Evolutionary conservation across 2,797 vertebrate genomes (phyloP), one percentile per base, ranked within the genome.

Genomic region (Amazona ochrocephala): DNA sequence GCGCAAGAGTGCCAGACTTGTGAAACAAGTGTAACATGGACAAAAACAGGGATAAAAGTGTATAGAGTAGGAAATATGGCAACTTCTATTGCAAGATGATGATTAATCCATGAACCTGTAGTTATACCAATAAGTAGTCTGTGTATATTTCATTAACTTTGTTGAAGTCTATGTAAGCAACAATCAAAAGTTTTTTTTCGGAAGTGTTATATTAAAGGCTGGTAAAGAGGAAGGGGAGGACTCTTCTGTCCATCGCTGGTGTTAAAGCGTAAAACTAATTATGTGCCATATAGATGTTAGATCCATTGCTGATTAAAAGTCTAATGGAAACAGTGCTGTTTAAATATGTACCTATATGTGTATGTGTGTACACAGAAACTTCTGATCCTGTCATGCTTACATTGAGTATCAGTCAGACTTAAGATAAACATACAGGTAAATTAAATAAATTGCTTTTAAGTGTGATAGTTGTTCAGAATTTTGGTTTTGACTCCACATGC

Each of bases 321-420:
- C 14, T 77, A 8, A 60, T 47, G 53, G 34, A 53, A 71, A 50
- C 13, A n/a, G 9, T 50, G 16, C 23, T 77, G 22, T 32, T 79
- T 47, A 74, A 88, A 13, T 44, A 24, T 0, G 0, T 47, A 45
- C 9, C 5, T 24, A 1, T 11, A 2, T 65, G 4, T 56, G 7
- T 84, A 0, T 42, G 4, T 76, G 5, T 82, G 20, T 54, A 10
- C n/a, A 32, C 11, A 60, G 54, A 41, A 34, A 15, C 64, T 72
- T 56, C 17, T 50, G 45, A 16, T 58, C n/a, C 72, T 71, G 13
- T 65, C 45, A 9, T 27, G 8, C 32, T 84, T 84, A 45, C 7
- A 17, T 30, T 90, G 41, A 5, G 20, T 74, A 2, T 74, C 37
- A 56, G 23, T 86, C 66, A 92, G 26, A 67, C 41, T 58, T 42